Evolutionary conservation across 2,888 invertebrate genomes (phyloP), one percentile per base, ranked within the genome.

Genomic region (Shargacucullia verbasci): DNA sequence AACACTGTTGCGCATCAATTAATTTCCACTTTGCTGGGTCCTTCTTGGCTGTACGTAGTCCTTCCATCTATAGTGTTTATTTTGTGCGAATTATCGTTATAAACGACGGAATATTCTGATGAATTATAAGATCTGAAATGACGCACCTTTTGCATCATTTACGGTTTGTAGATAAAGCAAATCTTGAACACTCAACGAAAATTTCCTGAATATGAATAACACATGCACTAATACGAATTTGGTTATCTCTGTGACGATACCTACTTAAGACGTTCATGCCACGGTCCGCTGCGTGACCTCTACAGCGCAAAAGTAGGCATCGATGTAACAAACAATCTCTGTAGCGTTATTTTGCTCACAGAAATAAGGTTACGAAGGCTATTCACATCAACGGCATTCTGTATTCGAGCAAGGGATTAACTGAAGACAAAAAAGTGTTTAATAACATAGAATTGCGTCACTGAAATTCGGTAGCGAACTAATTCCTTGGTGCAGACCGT

Each of bases 271-370:
- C 53, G 43, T 20, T 61, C 49, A 46, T 43, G 53, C 43, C 55
- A 61, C 58, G 59, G 47, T 61, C 43, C 43, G 43, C 39, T 46
- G 59, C 46, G 52, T 65, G 70, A 69, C 70, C 66, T 73, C 55
- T 69, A 33, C 45, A 37, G 43, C 44, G 59, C 49, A 33, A 53
- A 59, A 58, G 68, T 55, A 59, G 57, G 43, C 48, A 53, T 63
- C 64, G 35, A 43, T 44, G 41, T 62, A 65, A 61, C 45, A 41
- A 29, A 55, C 63, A 61, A 56, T 69, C 61, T 59, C 57, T 62
- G 56, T 40, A 64, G 58, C 58, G 50, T 59, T 64, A 64, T 68
- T 65, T 71, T 69, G 45, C 56, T 49, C 63, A 63, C 54, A 69
- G 59, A 69, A 60, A 47, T 49, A 59, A 61, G 35, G 34, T 59